These are phyloP conservation scores for Actias luna DNA, from an alignment of 2,888 invertebrate genomes.

Conservation along the genomic window DNA sequence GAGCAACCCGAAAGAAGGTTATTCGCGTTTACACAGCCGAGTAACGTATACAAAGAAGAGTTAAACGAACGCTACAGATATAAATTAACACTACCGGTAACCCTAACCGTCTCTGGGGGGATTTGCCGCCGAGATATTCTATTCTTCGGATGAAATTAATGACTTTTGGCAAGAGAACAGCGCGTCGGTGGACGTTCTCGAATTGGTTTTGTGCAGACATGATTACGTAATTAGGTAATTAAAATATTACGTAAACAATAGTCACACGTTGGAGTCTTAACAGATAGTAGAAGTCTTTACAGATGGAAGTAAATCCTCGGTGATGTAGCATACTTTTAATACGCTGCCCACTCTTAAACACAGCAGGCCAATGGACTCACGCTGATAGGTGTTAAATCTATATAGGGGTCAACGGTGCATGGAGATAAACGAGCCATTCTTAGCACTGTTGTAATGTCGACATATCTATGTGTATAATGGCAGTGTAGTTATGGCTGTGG, in stretches of 20 bases:
- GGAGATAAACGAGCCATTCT: constrained; percentile 43
- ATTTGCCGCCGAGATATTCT: constrained; percentile 77
- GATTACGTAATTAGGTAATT: constrained; percentile 71
- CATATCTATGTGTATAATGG: constrained; percentile 49
- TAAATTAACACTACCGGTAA: constrained; percentile 79
- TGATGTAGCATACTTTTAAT: constrained; percentile 56
- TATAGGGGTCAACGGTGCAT: constrained; percentile 43
- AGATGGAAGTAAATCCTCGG: constrained; percentile 55
- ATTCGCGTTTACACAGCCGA: constrained; percentile 67
- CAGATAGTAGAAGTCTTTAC: no score
- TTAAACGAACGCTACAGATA: constrained; percentile 70
- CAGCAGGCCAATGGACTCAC: constrained; percentile 69
- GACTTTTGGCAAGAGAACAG: constrained; percentile 79
- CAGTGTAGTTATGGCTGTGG: constrained; percentile 37
- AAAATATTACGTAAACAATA: constrained; percentile 59
- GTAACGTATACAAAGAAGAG: constrained; percentile 65
- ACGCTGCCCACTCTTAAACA: constrained; percentile 62
- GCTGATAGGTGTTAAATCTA: constrained; percentile 49
- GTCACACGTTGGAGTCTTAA: constrained; percentile 54
- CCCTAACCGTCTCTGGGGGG: constrained; percentile 74
- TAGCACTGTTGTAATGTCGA: constrained; percentile 35
- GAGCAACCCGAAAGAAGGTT: constrained; percentile 70
- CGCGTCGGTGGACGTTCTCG: constrained; percentile 49
- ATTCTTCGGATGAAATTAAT: constrained; percentile 78
- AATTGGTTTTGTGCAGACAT: constrained; percentile 66